Base-by-base conservation (phyloP, 2,797 vertebrate genomes). In the Spheniscus humboldti region DNA sequence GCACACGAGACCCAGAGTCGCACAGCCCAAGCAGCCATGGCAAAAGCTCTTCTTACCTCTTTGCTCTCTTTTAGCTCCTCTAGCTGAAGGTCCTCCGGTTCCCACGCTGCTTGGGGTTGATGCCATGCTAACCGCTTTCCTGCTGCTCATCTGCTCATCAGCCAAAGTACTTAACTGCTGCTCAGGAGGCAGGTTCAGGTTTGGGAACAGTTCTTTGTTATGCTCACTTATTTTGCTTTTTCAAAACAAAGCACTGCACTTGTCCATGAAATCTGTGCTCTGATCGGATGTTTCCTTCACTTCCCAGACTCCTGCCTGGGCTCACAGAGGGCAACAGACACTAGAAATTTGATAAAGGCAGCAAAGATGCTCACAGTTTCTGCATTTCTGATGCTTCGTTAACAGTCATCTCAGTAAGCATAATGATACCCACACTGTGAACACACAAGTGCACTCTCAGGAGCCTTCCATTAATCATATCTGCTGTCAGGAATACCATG, bases 401-500 rank as follows among this genome's bases (percentile, higher is more conserved):
- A 90, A 89, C 78, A 93, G 39, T 57, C 69, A 25, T 81, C 83
- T 92, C 77, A 78, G 86, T 84, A 95, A 93, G 78, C 63, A 55
- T 62, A 68, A 69, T 50, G 53, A 68, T 74, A 92, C 6, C 72
- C 53, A 86, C 55, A 85, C 27, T 50, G 27, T 66, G 79, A 93
- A 83, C 52, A 37, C 31, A 83, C 47, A 94, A 95, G 39, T 81
- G 48, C 15, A 10, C 24, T 90, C 62, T 83, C 31, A 87, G 60
- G 52, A 90, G 73, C 27, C 28, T 79, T 80, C 45, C 63, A 78
- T 92, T 95, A 96, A 95, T 95, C 19, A 92, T 90, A 93, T 93
- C 79, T 86, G 50, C 60, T 87, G 53, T 74, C 62, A 80, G 75
- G 27, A 94, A 78, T 20, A 60, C 53, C 39, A 57, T 75, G 94